Percentiles rank a stretch among this genome's conserved stretches.
Evolutionary conservation across 2,888 invertebrate species (phyloP).

Genomic region (Agrochola circellaris): DNA sequence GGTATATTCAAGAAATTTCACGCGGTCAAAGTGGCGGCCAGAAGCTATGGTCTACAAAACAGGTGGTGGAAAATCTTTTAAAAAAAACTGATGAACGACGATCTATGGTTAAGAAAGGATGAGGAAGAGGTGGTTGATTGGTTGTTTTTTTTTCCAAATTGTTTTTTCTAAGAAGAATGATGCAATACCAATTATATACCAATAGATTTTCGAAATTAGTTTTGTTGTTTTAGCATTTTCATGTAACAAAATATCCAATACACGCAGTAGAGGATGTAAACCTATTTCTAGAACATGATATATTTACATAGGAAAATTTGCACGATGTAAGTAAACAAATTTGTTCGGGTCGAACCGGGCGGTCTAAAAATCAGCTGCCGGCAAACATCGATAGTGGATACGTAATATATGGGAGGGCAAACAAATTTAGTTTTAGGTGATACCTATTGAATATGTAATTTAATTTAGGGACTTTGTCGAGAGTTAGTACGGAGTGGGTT

Average conservation of each 20-base stretch:
- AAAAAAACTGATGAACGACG: no score
- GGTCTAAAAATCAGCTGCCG: constrained; percentile 47
- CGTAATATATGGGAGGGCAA: constrained; percentile 30
- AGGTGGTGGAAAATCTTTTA: neutral
- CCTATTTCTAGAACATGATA: constrained; percentile 52
- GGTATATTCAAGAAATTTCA: no score
- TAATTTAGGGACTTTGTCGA: constrained; percentile 24
- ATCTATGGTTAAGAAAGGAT: no score
- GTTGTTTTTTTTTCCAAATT: neutral
- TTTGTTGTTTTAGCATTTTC: neutral
- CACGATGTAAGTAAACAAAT: constrained; percentile 50
- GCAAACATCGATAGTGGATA: constrained; percentile 59
- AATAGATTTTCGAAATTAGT: neutral
- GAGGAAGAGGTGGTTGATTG: no score
- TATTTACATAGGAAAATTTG: constrained; percentile 60
- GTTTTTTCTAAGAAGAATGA: neutral
- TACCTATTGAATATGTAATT: constrained; percentile 37
- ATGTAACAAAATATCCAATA: neutral
- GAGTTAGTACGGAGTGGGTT: neutral
- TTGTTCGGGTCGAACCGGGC: constrained; percentile 33
- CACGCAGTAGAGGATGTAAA: constrained; percentile 4
- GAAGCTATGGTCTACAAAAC: no score
- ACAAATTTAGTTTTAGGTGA: constrained; percentile 47
- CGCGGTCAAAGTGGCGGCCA: no score
- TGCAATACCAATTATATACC: neutral